Conservation (phyloP, 2,797 vertebrate genomes). For the Lepus townsendii region DNA sequence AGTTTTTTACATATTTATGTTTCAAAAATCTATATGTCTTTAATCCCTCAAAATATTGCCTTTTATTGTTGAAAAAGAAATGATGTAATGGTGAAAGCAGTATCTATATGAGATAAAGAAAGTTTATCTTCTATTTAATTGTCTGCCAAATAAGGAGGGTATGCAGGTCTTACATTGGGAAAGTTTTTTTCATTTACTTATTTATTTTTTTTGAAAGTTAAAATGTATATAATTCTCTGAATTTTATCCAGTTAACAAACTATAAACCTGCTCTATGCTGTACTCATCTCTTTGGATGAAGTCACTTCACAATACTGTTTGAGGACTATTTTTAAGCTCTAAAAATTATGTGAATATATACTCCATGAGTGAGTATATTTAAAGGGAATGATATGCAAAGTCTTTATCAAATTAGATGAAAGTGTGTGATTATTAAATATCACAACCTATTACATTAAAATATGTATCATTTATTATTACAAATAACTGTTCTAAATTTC, state of each 20-base stretch:
- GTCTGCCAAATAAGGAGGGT: neutral
- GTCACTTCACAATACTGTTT: neutral
- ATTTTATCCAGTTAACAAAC: neutral
- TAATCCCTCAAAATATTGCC: slow-evolving; percentile 75
- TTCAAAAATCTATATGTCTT: slow-evolving; percentile 59
- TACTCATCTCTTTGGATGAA: slow-evolving; percentile 56
- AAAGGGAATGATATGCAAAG: neutral
- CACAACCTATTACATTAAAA: neutral
- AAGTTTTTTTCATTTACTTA: neutral
- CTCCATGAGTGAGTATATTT: neutral
- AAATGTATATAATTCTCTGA: slow-evolving; percentile 45
- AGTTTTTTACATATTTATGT: slow-evolving; percentile 24
- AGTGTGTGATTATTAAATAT: neutral
- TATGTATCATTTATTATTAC: neutral
- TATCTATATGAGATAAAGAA: slow-evolving; percentile 63
- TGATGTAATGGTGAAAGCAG: slow-evolving; percentile 27
- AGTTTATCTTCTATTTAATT: slow-evolving; percentile 64
- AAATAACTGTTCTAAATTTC: neutral
- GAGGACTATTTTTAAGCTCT: neutral
- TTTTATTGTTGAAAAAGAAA: slow-evolving; percentile 65
- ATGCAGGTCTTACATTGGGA: neutral
- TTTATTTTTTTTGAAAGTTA: neutral
- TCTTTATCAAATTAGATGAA: neutral
- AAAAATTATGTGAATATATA: slow-evolving; percentile 17
- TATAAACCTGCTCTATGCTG: neutral